Evolutionary conservation across 2,888 invertebrate species (phyloP).

Genomic region (Notocelia uddmanniana): DNA sequence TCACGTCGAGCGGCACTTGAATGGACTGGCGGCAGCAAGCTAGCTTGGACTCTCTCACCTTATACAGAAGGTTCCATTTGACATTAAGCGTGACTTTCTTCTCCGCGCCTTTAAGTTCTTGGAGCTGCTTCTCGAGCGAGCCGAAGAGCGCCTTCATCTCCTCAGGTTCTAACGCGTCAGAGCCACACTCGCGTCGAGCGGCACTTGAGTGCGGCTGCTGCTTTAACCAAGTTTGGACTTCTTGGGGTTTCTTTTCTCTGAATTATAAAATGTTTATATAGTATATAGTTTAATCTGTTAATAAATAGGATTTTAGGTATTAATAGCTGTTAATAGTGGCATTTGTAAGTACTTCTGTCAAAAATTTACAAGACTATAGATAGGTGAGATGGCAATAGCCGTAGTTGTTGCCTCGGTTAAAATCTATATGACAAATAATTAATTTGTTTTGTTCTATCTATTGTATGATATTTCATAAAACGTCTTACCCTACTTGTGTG

Average conservation of each 20-base stretch:
- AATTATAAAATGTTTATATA: not conserved
- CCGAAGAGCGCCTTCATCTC: conserved; percentile 75
- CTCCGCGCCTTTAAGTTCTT: conserved; percentile 54
- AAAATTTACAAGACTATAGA: too few relatives aligned
- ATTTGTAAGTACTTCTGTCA: too few relatives aligned
- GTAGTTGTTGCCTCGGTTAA: too few relatives aligned
- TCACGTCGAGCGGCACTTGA: conserved; percentile 86
- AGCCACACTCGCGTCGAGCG: conserved; percentile 89
- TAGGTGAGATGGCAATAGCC: too few relatives aligned
- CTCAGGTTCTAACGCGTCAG: conserved; percentile 89
- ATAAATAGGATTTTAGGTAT: too few relatives aligned
- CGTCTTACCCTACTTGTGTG: conserved; percentile 78
- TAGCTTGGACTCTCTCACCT: conserved; percentile 73
- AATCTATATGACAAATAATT: too few relatives aligned
- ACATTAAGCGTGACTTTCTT: conserved; percentile 90
- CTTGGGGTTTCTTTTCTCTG: conserved; percentile 76
- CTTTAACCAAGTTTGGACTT: conserved; percentile 89
- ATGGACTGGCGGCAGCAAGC: conserved; percentile 61
- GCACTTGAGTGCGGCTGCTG: conserved; percentile 87
- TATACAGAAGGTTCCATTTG: conserved; percentile 91
- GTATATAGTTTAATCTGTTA: too few relatives aligned
- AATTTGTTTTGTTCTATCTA: too few relatives aligned
- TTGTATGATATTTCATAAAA: not conserved
- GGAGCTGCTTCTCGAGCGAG: conserved; percentile 70
- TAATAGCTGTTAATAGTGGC: too few relatives aligned